Percentiles rank a stretch among this genome's conserved stretches.
These are phyloP conservation scores for Tetranychus piercei DNA, from an alignment of 2,888 invertebrate species.

Conservation along the genomic window DNA sequence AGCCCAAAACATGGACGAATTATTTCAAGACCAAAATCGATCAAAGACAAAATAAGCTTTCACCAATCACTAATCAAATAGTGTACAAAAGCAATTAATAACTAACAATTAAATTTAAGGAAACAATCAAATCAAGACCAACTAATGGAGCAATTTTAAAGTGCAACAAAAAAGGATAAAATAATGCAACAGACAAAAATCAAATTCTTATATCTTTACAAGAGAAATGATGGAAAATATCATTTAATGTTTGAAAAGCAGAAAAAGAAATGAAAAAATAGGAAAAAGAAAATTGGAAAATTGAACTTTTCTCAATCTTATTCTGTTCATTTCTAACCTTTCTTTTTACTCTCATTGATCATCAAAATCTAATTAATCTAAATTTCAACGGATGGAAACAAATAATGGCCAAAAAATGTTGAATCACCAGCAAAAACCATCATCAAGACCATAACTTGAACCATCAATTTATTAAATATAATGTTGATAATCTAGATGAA, in stretches of 20 bases:
- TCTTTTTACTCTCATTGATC: too few species aligned
- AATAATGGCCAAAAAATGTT: too few species aligned
- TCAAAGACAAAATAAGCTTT: neutral
- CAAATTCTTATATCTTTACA: neutral
- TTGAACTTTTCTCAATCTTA: too few species aligned
- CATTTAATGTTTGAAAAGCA: too few species aligned
- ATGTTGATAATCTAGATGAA: neutral
- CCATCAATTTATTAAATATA: neutral
- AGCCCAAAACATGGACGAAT: neutral
- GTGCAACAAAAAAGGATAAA: neutral
- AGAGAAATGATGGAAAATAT: too few species aligned
- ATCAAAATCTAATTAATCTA: too few species aligned
- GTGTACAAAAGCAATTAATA: neutral
- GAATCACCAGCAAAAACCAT: too few species aligned
- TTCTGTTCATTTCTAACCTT: too few species aligned
- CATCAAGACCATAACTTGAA: neutral
- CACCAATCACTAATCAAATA: neutral
- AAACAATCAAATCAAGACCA: constrained; percentile 1
- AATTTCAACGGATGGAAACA: too few species aligned
- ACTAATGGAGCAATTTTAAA: neutral
- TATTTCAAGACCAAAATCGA: neutral
- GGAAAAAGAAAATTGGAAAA: too few species aligned
- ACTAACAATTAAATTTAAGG: neutral
- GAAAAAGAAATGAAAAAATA: too few species aligned
- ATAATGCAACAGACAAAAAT: neutral